Conservation (phyloP, 1,140 invertebrate species). For the Pygmarrhopalites habei region DNA sequence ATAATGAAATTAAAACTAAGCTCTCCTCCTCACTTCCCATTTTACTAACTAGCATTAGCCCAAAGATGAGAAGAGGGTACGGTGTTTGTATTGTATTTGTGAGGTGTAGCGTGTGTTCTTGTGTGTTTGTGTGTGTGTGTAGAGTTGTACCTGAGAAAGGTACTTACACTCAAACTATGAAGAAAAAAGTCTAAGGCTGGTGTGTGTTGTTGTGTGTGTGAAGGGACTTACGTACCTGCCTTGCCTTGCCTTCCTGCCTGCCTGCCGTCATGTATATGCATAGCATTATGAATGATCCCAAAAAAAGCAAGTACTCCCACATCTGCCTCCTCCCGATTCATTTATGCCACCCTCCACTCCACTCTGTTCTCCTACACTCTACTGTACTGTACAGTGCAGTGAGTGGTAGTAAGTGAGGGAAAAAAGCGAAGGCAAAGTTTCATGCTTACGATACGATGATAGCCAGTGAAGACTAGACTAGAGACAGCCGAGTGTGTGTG, state of each 20-base stretch:
- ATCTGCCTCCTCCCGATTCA: conserved; percentile 38
- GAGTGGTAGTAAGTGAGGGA: no score
- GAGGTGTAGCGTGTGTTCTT: not conserved
- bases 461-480: not conserved
- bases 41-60: no score
- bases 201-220: not conserved
- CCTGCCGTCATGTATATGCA: conserved; percentile 16
- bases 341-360: conserved; percentile 29
- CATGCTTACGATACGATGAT: no score
- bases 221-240: no score
- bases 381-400: no score
- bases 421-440: not conserved
- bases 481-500: not conserved
- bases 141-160: conserved; percentile 6
- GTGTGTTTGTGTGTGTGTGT: not conserved
- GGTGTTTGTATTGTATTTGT: no score
- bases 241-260: conserved; percentile 9
- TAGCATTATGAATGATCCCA: conserved; percentile 13
- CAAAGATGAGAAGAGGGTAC: no score
- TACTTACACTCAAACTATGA: no score
- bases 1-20: no score
- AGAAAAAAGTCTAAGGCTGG: no score
- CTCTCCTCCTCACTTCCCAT: no score
- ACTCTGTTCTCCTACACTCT: no score
- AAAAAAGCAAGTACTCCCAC: conserved; percentile 23